These are phyloP conservation scores for Campoletis sonorensis DNA, from an alignment of 1,140 invertebrate species.

Conservation along the genomic window DNA sequence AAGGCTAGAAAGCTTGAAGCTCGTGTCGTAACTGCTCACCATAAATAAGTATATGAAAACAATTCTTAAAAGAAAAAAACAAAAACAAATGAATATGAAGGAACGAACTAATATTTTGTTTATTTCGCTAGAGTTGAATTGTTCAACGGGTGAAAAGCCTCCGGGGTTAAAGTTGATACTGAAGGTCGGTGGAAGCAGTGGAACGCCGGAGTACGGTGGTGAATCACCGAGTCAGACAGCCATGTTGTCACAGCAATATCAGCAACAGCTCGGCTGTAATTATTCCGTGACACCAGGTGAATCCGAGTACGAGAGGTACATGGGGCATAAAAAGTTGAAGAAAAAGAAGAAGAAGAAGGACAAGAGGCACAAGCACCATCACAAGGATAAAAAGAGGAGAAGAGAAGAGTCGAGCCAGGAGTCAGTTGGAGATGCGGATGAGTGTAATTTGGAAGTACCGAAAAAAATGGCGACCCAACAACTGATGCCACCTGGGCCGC, in stretches of 20 bases:
- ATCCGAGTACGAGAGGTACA: conserved; percentile 70
- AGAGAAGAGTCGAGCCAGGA: conserved; percentile 78
- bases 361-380: conserved; percentile 85
- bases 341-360: conserved; percentile 89
- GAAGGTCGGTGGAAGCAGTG: conserved; percentile 85
- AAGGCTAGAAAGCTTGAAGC: not conserved
- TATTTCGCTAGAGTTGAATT: conserved; percentile 68
- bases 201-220: conserved; percentile 83
- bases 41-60: not conserved
- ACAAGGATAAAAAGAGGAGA: conserved; percentile 81
- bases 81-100: not conserved
- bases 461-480: conserved; percentile 72
- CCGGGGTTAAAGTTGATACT: conserved; percentile 85
- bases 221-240: conserved; percentile 75
- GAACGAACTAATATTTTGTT: conserved; percentile 33
- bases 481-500: conserved; percentile 66
- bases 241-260: conserved; percentile 73
- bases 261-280: conserved; percentile 69
- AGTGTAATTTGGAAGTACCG: conserved; percentile 72
- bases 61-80: conserved; percentile 33
- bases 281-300: conserved; percentile 71
- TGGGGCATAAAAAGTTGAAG: conserved; percentile 83
- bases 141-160: conserved; percentile 78
- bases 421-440: conserved; percentile 74
- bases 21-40: not conserved